A percentile compares a stretch with the other conserved stretches of the same genome.
Conservation (phyloP, 64 coral and sea anemone species). For the Porites australiensis region DNA sequence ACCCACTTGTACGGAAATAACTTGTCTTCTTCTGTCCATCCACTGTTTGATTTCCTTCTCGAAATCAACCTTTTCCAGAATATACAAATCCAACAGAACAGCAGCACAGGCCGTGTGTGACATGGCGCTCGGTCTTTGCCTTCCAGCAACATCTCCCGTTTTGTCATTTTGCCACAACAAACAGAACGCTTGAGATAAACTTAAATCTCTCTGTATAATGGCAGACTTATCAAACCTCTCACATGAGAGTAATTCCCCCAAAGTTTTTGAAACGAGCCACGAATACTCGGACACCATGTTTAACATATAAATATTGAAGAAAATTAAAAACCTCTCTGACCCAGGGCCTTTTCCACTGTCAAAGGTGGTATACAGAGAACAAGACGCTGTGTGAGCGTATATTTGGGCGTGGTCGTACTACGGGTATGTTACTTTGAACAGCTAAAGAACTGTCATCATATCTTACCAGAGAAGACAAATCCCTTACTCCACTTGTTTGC, state of each 20-base stretch:
- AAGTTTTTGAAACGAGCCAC: not conserved
- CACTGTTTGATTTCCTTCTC: constrained; percentile 8
- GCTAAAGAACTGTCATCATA: no score
- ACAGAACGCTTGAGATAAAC: constrained; percentile 21
- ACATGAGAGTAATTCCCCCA: not conserved
- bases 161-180: constrained; percentile 29
- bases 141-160: not conserved
- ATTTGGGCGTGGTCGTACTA: no score
- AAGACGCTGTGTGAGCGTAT: no score
- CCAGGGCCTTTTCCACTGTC: no score
- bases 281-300: not conserved
- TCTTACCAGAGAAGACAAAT: no score
- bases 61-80: constrained; percentile 10
- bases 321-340: no score
- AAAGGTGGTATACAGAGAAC: no score
- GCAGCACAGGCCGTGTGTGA: not conserved
- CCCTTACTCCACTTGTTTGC: no score
- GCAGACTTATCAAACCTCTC: not conserved
- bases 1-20: not conserved
- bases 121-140: not conserved
- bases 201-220: not conserved
- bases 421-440: no score
- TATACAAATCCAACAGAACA: constrained; percentile 2
- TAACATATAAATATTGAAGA: not conserved
- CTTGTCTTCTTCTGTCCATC: constrained; percentile 17